These are phyloP conservation scores for Mantis religiosa DNA, from an alignment of 2,888 invertebrate species.

Conservation along the genomic window DNA sequence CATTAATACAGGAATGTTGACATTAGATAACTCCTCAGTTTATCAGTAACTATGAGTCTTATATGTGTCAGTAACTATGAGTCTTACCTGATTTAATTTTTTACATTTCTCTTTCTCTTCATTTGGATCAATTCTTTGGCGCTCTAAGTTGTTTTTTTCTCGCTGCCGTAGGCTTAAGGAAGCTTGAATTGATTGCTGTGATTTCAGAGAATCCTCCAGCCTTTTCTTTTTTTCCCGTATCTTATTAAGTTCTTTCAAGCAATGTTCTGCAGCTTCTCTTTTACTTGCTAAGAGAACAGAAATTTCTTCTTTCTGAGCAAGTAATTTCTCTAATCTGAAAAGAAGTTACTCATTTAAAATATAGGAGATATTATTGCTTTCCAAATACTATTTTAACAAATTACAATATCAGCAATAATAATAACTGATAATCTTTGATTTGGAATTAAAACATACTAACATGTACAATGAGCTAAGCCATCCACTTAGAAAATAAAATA, in stretches of 20 bases:
- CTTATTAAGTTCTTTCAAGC: background rate
- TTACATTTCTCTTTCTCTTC: background rate
- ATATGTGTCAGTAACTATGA: too few species aligned
- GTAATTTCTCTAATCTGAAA: background rate
- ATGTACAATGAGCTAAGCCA: too few species aligned
- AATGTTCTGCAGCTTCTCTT: background rate
- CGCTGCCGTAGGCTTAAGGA: background rate
- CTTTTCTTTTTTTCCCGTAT: background rate
- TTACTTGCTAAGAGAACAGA: background rate
- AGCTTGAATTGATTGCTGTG: background rate
- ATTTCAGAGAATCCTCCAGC: background rate
- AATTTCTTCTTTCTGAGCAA: background rate
- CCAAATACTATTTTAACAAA: too few species aligned
- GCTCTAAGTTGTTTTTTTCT: background rate
- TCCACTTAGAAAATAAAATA: too few species aligned
- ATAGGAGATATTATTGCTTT: background rate
- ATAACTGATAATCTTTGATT: too few species aligned
- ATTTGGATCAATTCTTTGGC: background rate
- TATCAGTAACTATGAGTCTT: too few species aligned
- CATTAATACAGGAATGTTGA: too few species aligned
- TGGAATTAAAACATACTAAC: too few species aligned
- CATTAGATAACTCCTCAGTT: too few species aligned
- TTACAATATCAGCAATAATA: too few species aligned
- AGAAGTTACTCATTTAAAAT: background rate
- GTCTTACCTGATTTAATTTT: background rate